Conservation (phyloP, 2,888 invertebrate genomes). For the Drepana falcataria region DNA sequence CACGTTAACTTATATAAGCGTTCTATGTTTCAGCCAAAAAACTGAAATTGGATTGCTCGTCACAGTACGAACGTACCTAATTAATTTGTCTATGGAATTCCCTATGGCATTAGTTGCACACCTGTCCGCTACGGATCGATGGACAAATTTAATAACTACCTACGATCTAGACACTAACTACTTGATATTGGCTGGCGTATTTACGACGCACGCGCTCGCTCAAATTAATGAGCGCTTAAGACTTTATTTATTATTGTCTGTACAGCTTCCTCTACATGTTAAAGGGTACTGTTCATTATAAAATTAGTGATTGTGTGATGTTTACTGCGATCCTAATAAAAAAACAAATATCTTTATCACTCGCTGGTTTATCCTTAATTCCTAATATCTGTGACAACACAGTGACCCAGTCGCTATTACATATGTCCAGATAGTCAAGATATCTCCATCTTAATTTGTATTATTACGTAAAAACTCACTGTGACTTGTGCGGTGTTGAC, state of each 20-base stretch:
- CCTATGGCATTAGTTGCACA: conserved; percentile 41
- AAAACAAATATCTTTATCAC: too few species aligned
- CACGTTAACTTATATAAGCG: conserved; percentile 7
- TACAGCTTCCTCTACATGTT: neutral
- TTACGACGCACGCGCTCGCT: conserved; percentile 7
- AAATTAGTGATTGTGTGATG: neutral
- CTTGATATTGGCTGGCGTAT: conserved; percentile 11
- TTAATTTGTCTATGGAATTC: conserved; percentile 59
- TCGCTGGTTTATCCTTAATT: too few species aligned
- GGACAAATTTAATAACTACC: conserved; percentile 53
- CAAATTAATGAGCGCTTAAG: conserved; percentile 1
- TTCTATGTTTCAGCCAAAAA: conserved; percentile 19
- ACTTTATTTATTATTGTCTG: neutral
- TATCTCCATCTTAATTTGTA: too few species aligned
- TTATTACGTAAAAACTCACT: too few species aligned
- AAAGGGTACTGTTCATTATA: neutral
- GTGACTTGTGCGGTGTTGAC: too few species aligned
- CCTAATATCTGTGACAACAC: too few species aligned
- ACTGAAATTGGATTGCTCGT: conserved; percentile 10
- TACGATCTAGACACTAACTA: conserved; percentile 18
- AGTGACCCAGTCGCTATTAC: too few species aligned
- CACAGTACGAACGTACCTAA: conserved; percentile 16
- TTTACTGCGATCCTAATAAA: too few species aligned
- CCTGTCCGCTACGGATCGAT: conserved; percentile 51
- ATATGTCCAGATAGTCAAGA: too few species aligned